phyloP scores from a whole-genome alignment of 2,113 vertebrate genomes.

The Periophthalmus modestus region DNA sequence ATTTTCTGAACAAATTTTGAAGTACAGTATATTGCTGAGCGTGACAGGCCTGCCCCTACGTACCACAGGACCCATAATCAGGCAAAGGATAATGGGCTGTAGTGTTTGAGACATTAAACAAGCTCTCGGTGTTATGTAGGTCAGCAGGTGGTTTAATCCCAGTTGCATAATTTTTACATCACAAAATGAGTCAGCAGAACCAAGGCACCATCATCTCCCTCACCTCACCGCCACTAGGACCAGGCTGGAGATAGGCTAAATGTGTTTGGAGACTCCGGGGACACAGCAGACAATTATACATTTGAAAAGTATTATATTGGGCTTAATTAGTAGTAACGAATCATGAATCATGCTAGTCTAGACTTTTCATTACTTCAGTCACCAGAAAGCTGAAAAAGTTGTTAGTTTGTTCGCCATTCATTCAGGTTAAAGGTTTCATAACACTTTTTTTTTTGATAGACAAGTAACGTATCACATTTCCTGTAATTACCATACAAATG shows the following conservation, averaged over 20 bases:
- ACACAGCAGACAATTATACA: neutral
- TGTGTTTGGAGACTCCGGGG: neutral
- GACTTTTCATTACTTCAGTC: too few species aligned
- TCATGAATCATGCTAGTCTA: too few species aligned
- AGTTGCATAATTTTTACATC: slow-evolving; percentile 8
- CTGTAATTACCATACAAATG: too few species aligned
- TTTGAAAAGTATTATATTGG: neutral
- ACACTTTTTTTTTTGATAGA: too few species aligned
- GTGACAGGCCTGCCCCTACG: neutral
- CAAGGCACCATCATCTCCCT: neutral
- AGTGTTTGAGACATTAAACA: slow-evolving; percentile 2
- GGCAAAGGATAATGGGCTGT: slow-evolving; percentile 1
- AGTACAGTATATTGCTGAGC: too few species aligned
- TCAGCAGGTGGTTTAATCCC: slow-evolving; percentile 11
- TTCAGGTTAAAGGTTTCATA: too few species aligned
- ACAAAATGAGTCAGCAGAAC: slow-evolving; percentile 9
- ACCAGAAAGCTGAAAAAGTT: too few species aligned
- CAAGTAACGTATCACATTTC: too few species aligned
- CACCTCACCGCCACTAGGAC: neutral
- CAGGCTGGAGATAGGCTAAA: neutral
- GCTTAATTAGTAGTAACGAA: neutral
- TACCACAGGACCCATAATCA: neutral
- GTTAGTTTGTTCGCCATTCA: too few species aligned
- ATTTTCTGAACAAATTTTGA: too few species aligned
- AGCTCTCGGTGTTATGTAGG: slow-evolving; percentile 4